phyloP scores from a whole-genome alignment of 2,797 vertebrate genomes.

The Capromys pilorides region DNA sequence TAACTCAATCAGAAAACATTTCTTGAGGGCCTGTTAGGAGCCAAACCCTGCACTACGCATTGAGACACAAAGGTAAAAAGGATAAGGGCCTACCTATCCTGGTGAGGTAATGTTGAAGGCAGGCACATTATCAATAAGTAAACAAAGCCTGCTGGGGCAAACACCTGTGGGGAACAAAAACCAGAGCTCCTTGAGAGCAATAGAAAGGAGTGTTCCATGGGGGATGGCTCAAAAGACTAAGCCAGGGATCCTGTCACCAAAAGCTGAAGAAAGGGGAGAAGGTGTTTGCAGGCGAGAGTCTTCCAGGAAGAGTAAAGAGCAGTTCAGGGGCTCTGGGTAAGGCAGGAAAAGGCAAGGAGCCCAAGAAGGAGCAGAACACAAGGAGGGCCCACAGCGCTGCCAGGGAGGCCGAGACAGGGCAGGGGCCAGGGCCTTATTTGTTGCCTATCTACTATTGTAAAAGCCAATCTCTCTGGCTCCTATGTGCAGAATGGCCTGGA shows the following conservation, averaged over 20 bases:
- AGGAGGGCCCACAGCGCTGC: neutral
- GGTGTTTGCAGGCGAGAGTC: neutral
- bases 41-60: neutral
- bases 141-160: neutral
- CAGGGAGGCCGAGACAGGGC: neutral
- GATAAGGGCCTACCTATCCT: neutral
- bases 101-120: neutral
- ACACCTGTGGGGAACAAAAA: neutral
- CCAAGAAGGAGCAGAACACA: neutral
- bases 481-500: neutral
- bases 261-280: neutral
- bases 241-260: neutral
- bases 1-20: slow-evolving; percentile 8
- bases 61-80: neutral
- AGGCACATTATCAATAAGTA: neutral
- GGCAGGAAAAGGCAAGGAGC: neutral
- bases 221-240: neutral
- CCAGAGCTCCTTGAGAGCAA: fast-evolving
- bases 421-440: neutral
- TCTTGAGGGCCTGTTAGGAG: neutral
- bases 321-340: neutral
- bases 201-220: neutral
- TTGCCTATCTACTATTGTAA: neutral
- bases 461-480: neutral
- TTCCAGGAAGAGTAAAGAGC: neutral